Evolutionary conservation across 2,113 vertebrate species (phyloP), one percentile per base, ranked within the genome.

Genomic region (Pelecanus crispus): DNA sequence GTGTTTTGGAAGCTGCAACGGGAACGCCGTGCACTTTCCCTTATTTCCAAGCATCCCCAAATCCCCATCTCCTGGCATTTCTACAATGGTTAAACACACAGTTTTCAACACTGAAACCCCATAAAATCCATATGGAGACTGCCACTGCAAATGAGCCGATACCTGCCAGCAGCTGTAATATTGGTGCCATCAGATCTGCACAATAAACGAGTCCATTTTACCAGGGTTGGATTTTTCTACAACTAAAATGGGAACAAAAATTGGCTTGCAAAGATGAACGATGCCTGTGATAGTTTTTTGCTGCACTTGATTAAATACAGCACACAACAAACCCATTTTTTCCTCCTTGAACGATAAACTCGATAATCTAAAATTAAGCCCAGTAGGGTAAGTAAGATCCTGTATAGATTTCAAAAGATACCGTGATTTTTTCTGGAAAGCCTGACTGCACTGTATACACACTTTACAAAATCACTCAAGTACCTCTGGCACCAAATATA

Each of bases 401-500:
- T 56, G 53, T 71, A 50, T 10, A 68, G 71, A 83, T 94, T 93
- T 94, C 86, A 70, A 81, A 82, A 86, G 81, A 90, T 86, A 88
- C n/a, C 17, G 5, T 1, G 2, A 31, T 47, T 72, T 92, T 92
- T 79, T 83, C 81, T 44, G 3, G 6, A 53, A 95, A 95, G 75
- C 40, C 77, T 82, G 65, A 49, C 93, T 93, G 83, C 71, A 89
- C 32, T 28, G 67, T 88, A 74, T 81, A 95, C 49, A 89, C 86
- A 77, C 53, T 90, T 77, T 59, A 71, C 78, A 81, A 91, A 94
- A 96, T 85, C 17, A 7, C 91, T 95, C 25, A 29, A 92, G 83
- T 96, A 95, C 74, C 91, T 96, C 94, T 94, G 94, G 86, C 91
- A 95, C 55, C 38, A 61, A 92, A 94, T n/a, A 53, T 87, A 97